Percentiles rank a stretch among this genome's conserved stretches.
Conservation (phyloP, 2,888 invertebrate genomes). For the Ecliptopera silaceata region DNA sequence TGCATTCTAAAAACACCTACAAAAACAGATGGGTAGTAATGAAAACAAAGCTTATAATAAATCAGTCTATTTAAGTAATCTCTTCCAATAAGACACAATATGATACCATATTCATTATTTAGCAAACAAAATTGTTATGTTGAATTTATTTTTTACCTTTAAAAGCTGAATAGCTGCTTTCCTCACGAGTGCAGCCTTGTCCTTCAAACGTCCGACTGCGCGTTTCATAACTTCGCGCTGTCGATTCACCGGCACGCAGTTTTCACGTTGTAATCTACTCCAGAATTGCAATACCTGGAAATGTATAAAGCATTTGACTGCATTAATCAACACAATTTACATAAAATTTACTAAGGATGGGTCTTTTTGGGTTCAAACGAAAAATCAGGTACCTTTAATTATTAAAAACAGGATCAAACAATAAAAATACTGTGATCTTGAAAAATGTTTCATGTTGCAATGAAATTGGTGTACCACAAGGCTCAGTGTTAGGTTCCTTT, state of each 20-base stretch:
- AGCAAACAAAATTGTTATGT: too few relatives aligned
- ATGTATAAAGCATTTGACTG: background rate
- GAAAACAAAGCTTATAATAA: too few relatives aligned
- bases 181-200: conserved; percentile 92
- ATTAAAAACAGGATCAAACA: too few relatives aligned
- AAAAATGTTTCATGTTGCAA: too few relatives aligned
- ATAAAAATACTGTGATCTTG: too few relatives aligned
- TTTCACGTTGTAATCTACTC: conserved; percentile 89
- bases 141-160: conserved; percentile 79
- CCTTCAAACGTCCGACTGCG: conserved; percentile 88
- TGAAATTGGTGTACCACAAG: background rate
- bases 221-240: conserved; percentile 87
- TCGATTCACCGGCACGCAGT: conserved; percentile 89
- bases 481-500: background rate
- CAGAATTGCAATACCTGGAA: conserved; percentile 89
- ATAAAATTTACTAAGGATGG: background rate
- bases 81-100: too few relatives aligned
- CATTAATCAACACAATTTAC: background rate
- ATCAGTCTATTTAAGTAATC: too few relatives aligned
- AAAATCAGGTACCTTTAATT: too few relatives aligned
- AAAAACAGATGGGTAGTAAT: too few relatives aligned
- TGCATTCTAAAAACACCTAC: conserved; percentile 89
- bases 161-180: conserved; percentile 92
- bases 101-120: too few relatives aligned
- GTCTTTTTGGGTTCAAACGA: too few relatives aligned